These are phyloP conservation scores for Anadara kagoshimensis DNA, from an alignment of 1,140 invertebrate species.

Conservation along the genomic window DNA sequence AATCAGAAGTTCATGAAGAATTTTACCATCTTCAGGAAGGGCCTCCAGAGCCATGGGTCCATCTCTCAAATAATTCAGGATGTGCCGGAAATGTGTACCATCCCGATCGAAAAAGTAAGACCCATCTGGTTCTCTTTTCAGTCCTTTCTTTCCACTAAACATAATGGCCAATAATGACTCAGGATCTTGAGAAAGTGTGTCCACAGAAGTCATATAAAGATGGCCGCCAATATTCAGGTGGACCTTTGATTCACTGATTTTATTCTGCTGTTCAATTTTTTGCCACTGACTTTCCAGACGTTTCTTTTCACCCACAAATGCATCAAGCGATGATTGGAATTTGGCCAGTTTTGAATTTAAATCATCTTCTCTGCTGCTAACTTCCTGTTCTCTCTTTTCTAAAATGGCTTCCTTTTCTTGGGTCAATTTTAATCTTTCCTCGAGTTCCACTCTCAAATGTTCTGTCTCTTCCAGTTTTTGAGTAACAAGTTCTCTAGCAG, in stretches of 20 bases:
- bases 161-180: conserved; percentile 56
- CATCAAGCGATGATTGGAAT: conserved; percentile 34
- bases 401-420: conserved; percentile 29
- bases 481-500: conserved; percentile 19
- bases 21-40: conserved; percentile 18
- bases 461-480: conserved; percentile 29
- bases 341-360: conserved; percentile 26
- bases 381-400: conserved; percentile 33
- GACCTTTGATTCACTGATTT: conserved; percentile 32
- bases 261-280: conserved; percentile 39
- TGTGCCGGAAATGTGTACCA: conserved; percentile 58
- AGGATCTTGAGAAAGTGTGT: conserved; percentile 52
- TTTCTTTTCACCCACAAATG: conserved; percentile 35
- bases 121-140: conserved; percentile 38
- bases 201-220: conserved; percentile 51
- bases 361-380: conserved; percentile 37
- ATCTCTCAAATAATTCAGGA: conserved; percentile 51
- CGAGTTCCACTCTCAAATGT: conserved; percentile 20
- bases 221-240: conserved; percentile 58
- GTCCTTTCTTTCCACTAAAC: conserved; percentile 57
- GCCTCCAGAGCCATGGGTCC: conserved; percentile 26
- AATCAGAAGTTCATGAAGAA: conserved; percentile 35
- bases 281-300: conserved; percentile 38
- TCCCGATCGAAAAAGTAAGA: conserved; percentile 54
- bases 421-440: conserved; percentile 8